Percentiles rank a stretch among this genome's conserved stretches.
phyloP scores from a whole-genome alignment of 2,888 invertebrate species.

The Trachelus tabidus region DNA sequence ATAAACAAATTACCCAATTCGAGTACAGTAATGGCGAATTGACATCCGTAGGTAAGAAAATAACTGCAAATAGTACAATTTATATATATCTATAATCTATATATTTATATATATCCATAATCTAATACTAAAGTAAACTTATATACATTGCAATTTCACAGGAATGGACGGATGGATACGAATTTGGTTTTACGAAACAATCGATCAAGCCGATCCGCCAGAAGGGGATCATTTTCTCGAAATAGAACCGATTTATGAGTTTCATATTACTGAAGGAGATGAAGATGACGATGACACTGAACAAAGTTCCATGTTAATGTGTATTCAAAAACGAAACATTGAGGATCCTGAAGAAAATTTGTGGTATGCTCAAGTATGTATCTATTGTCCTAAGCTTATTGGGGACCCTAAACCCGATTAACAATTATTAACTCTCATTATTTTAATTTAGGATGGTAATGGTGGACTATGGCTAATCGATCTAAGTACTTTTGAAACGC shows the following conservation, averaged over 20 bases:
- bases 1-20: conserved; percentile 76
- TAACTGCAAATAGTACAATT: neutral
- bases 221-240: conserved; percentile 84
- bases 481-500: conserved; percentile 68
- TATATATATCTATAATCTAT: too few relatives aligned
- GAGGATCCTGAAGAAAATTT: conserved; percentile 58
- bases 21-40: conserved; percentile 68
- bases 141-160: conserved; percentile 33
- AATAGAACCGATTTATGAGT: conserved; percentile 88
- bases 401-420: neutral
- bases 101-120: too few relatives aligned
- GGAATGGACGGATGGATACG: conserved; percentile 82
- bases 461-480: conserved; percentile 85
- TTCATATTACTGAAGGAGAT: conserved; percentile 70
- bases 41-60: conserved; percentile 68
- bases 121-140: neutral
- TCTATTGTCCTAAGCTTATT: neutral
- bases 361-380: conserved; percentile 84
- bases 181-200: conserved; percentile 92
- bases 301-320: conserved; percentile 65
- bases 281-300: conserved; percentile 30
- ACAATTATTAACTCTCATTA: neutral
- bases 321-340: conserved; percentile 67
- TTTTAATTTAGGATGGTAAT: conserved; percentile 77
- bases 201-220: conserved; percentile 87